Evolutionary conservation across 2,797 vertebrate species (phyloP).

Genomic region (Pyrrhura leucotis): DNA sequence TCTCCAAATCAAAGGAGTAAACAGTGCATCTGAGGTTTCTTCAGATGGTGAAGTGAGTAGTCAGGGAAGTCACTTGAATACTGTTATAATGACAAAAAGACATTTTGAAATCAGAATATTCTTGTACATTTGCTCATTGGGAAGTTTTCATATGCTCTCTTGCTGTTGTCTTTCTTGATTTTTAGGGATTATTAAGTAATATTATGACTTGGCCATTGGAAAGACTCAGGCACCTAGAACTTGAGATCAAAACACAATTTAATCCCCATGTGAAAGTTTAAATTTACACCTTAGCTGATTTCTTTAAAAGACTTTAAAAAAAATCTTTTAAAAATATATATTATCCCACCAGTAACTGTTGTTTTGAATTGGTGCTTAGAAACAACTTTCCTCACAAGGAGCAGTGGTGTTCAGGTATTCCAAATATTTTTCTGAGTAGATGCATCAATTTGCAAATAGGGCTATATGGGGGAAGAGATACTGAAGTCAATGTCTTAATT

Average conservation of each 20-base stretch:
- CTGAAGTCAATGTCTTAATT: background rate
- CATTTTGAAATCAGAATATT: background rate
- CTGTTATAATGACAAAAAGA: background rate
- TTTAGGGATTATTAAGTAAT: background rate
- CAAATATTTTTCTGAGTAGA: background rate
- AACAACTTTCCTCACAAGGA: background rate
- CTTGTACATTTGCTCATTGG: background rate
- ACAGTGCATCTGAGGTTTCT: background rate
- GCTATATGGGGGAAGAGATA: background rate
- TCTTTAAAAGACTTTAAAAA: background rate
- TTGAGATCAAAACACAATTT: background rate
- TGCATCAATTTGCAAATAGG: background rate
- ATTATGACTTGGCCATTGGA: background rate
- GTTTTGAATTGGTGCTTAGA: background rate
- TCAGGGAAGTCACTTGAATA: constrained; percentile 4
- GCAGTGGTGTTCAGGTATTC: background rate
- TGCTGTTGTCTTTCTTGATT: background rate
- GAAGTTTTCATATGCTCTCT: background rate
- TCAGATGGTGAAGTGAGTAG: background rate
- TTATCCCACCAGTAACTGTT: background rate
- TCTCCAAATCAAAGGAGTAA: constrained; percentile 12
- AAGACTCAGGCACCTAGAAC: background rate
- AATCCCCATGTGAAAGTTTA: background rate
- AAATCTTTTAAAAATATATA: background rate
- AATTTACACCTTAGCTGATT: background rate